These are phyloP conservation scores for Drosophila littoralis DNA, from an alignment of 1,140 invertebrate species.

Conservation along the genomic window DNA sequence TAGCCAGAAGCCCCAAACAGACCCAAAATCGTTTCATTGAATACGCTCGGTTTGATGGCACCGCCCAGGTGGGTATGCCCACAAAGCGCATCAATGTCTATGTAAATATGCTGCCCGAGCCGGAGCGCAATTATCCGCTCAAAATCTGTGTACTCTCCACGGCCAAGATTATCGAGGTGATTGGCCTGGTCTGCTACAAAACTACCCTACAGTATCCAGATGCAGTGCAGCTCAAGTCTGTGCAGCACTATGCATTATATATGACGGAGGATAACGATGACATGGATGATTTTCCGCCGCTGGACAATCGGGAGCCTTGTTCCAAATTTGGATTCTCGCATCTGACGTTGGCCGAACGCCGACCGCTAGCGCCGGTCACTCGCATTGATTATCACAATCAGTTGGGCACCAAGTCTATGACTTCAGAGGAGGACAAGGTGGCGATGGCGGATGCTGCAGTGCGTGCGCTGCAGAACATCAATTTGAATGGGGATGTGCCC, in stretches of 20 bases:
- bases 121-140: constrained; percentile 93
- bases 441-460: constrained; percentile 62
- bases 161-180: constrained; percentile 96
- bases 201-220: constrained; percentile 88
- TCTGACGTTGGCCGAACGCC: constrained; percentile 92
- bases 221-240: constrained; percentile 85
- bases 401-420: constrained; percentile 77
- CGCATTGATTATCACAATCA: constrained; percentile 84
- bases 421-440: constrained; percentile 75
- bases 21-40: constrained; percentile 94
- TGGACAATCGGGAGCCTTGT: constrained; percentile 94
- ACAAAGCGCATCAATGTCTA: constrained; percentile 94
- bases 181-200: constrained; percentile 96
- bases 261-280: constrained; percentile 99
- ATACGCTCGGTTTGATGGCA: constrained; percentile 96
- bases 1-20: constrained; percentile 90
- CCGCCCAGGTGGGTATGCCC: constrained; percentile 90
- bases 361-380: constrained; percentile 75
- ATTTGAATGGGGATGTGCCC: constrained; percentile 54
- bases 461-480: constrained; percentile 58
- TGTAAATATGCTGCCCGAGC: constrained; percentile 92
- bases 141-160: constrained; percentile 91
- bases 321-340: constrained; percentile 96
- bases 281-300: constrained; percentile 95
- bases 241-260: constrained; percentile 92